Base-by-base conservation (phyloP, 2,797 vertebrate species). In the Pseudochromis fuscus region DNA sequence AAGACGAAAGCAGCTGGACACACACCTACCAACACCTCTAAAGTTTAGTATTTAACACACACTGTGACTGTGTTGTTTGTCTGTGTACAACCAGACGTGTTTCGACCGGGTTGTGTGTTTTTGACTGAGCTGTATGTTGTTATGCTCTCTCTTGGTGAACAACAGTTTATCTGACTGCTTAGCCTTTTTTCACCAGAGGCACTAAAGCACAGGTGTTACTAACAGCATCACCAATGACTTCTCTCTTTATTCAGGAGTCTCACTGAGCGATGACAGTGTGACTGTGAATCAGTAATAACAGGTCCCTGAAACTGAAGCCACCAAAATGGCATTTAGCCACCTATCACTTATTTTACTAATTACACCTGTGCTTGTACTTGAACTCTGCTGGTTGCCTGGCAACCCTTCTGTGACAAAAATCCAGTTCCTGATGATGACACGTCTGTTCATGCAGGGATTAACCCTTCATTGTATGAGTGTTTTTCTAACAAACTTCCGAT, bases 301-400 rank as follows among this genome's bases (percentile, higher is more conserved):
- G 23, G 42, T 46, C 31, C 25, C 21, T 51, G 28, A 67, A 37
- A 38, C 28, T 55, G 37, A 67, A 37, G 21, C 15, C 8, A 10
- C n/a, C n/a, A 24, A 33, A 65, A 56, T 61, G 16, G 30, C 64
- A 63, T 76, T 57, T 33, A 67, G 23, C 27, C 27, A 19, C 31
- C 51, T 67, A 46, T 58, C 25, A 25, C 35, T 57, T 37, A 51
- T 70, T 69, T 55, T 18, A 52, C 19, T 24, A 63, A 60, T 35
- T 62, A 51, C 52, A 67, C 35, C 58, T 58, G 62, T 30, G 8
- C 42, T 63, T 62, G 49, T 45, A 63, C 52, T 51, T 49, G n/a
- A 38, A 48, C 45, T n/a, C 24, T 45, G 16, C 48, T 38, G 66
- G 66, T 83, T 69, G 75, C 74, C 44, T 28, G 51, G 59, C 67